These are phyloP conservation scores for Atta texana DNA, from an alignment of 1,140 invertebrate genomes.

Conservation along the genomic window DNA sequence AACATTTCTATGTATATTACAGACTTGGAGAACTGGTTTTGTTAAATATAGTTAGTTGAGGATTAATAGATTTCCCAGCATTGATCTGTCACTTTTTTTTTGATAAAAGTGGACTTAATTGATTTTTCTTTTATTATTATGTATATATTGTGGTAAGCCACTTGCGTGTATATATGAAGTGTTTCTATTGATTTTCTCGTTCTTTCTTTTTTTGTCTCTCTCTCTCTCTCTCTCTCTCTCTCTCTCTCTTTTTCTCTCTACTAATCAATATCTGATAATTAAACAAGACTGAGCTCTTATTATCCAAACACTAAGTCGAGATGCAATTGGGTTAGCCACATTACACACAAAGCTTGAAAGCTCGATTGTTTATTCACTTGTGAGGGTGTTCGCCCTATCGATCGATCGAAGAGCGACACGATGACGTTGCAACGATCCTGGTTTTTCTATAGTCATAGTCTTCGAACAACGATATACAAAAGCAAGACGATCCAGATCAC, in stretches of 20 bases:
- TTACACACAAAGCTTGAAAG: constrained; percentile 21
- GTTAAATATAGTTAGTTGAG: background rate
- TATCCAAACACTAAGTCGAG: background rate
- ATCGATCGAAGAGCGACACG: background rate
- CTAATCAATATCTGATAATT: constrained; percentile 27
- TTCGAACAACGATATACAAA: constrained; percentile 8
- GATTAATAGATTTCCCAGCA: constrained; percentile 9
- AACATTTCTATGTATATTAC: no score
- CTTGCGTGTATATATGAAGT: constrained; percentile 15
- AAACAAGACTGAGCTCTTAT: constrained; percentile 39
- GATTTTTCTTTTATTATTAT: constrained; percentile 14
- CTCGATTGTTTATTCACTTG: background rate
- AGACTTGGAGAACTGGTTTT: background rate
- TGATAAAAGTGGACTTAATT: constrained; percentile 22
- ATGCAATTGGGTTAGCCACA: constrained; percentile 16
- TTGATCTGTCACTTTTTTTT: background rate
- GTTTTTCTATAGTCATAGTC: constrained; percentile 24
- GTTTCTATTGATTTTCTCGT: constrained; percentile 3
- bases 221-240: background rate
- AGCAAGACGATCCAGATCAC: constrained; percentile 52
- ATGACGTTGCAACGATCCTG: background rate
- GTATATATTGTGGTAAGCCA: background rate
- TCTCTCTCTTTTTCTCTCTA: constrained; percentile 10
- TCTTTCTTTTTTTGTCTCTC: background rate
- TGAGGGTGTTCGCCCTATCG: background rate